These are phyloP conservation scores for Tapera naevia DNA, from an alignment of 2,797 vertebrate genomes.

Conservation along the genomic window DNA sequence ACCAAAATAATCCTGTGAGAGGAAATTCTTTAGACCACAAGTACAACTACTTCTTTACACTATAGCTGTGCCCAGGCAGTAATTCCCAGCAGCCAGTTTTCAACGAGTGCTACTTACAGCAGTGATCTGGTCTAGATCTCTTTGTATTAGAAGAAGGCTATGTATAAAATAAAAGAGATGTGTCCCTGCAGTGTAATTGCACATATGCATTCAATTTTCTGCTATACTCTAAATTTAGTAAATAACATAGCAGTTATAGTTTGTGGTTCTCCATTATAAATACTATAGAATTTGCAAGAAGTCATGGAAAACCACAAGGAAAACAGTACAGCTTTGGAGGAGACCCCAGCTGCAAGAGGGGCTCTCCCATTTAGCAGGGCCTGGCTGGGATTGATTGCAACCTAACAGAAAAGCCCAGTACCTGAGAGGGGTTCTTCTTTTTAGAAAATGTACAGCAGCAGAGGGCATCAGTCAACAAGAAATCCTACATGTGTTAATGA, in stretches of 20 bases:
- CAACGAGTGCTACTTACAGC: accelerated
- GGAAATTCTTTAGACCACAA: background rate
- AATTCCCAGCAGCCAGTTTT: background rate
- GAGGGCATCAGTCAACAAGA: conserved; percentile 20
- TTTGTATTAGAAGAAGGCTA: background rate
- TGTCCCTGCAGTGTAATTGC: background rate
- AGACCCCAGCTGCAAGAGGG: background rate
- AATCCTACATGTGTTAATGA: background rate
- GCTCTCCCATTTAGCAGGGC: background rate
- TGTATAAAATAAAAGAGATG: accelerated
- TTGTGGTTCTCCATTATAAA: background rate
- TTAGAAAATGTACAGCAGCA: background rate
- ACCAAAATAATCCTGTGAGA: background rate
- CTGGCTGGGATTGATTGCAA: background rate
- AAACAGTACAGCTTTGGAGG: background rate
- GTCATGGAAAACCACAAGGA: background rate
- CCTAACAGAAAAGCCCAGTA: background rate
- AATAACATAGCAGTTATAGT: background rate
- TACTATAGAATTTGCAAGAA: background rate
- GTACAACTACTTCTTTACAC: background rate
- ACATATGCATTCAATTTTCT: background rate
- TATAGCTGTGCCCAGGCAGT: accelerated
- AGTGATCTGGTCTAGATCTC: background rate
- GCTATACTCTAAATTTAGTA: background rate
- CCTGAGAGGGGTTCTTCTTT: background rate